A percentile compares a stretch with the other conserved stretches of the same genome.
phyloP scores from a whole-genome alignment of 2,888 invertebrate species.

The Ligdia adustata region DNA sequence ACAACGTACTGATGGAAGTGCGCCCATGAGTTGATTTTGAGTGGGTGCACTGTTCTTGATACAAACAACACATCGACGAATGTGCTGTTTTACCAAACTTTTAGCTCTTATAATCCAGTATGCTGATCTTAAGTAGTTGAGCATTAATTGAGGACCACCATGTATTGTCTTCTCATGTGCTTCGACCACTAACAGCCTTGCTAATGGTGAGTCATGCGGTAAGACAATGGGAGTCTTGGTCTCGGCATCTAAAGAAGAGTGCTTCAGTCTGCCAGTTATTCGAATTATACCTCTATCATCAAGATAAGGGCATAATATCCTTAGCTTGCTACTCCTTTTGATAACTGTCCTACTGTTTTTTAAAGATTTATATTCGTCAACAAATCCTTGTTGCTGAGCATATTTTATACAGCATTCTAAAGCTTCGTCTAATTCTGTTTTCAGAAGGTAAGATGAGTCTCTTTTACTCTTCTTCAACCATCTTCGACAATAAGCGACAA shows the following conservation, averaged over 20 bases:
- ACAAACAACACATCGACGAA: no score
- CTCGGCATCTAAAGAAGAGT: not conserved
- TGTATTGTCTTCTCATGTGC: not conserved
- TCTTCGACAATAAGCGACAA: not conserved
- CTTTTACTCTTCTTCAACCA: not conserved
- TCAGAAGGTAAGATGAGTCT: not conserved
- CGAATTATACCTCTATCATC: not conserved
- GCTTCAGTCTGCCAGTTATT: not conserved
- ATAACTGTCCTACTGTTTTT: not conserved
- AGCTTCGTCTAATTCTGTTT: no score
- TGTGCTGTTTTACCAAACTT: no score
- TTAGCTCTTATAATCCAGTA: no score
- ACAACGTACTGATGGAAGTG: no score
- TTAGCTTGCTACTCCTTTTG: not conserved
- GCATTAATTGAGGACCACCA: not conserved
- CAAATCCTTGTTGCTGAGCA: no score
- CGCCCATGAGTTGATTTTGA: no score
- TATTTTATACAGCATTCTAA: no score
- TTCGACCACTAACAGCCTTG: not conserved
- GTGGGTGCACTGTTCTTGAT: no score
- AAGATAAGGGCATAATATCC: not conserved
- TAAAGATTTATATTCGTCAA: not conserved
- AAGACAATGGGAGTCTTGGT: not conserved
- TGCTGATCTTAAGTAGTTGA: not conserved
- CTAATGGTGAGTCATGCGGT: not conserved